Percentiles rank a stretch among this genome's conserved stretches.
Evolutionary conservation across 2,113 vertebrate species (phyloP).

Genomic region (Forbesichthys papilliferus): DNA sequence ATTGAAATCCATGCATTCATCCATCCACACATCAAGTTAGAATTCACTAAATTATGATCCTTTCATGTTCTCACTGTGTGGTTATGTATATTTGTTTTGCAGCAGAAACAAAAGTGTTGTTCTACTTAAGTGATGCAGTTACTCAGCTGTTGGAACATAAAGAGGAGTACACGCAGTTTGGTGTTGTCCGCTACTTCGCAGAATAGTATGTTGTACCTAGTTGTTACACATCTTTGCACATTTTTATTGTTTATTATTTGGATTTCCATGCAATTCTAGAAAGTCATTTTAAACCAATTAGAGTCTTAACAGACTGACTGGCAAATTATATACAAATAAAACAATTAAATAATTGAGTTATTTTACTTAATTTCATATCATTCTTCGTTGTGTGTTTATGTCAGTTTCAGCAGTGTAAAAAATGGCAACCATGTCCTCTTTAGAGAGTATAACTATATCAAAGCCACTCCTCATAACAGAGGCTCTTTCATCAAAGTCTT

Average conservation of each 20-base stretch:
- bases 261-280: too few relatives aligned
- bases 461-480: constrained; percentile 90
- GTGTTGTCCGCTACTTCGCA: constrained; percentile 90
- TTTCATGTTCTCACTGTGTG: background rate
- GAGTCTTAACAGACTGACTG: too few relatives aligned
- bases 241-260: too few relatives aligned
- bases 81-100: constrained; percentile 23
- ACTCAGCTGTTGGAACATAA: constrained; percentile 92
- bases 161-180: constrained; percentile 90
- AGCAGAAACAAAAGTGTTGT: constrained; percentile 90
- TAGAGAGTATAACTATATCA: constrained; percentile 91
- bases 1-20: background rate
- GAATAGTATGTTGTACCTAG: constrained; percentile 87
- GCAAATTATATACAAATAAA: too few relatives aligned
- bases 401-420: constrained; percentile 92
- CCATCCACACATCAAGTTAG: background rate
- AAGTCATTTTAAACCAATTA: too few relatives aligned
- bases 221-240: too few relatives aligned
- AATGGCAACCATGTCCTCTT: constrained; percentile 95
- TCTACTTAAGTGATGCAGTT: constrained; percentile 93
- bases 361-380: background rate
- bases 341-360: background rate
- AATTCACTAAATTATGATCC: background rate
- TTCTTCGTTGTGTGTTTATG: constrained; percentile 20
- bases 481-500: constrained; percentile 89